Evolutionary conservation across 2,113 vertebrate genomes (phyloP).

Genomic region (Phrynosoma platyrhinos): DNA sequence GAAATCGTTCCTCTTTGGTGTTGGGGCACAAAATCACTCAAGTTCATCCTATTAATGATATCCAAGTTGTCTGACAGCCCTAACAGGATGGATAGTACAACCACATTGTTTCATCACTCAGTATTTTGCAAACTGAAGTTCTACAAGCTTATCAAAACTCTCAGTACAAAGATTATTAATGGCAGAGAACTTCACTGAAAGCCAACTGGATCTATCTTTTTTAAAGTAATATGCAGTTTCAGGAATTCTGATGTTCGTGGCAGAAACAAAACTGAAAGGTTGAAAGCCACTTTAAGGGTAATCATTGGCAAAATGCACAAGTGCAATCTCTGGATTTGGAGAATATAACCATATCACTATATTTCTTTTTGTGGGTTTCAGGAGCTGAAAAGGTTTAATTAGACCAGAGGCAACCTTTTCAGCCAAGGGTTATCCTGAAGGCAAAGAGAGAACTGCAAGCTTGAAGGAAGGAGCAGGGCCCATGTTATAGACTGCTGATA

Average conservation of each 20-base stretch:
- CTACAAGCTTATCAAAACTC: no score
- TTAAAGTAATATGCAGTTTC: no score
- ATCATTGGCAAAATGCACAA: no score
- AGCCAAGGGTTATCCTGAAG: not conserved
- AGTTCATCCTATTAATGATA: not conserved
- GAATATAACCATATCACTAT: no score
- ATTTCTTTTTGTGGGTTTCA: no score
- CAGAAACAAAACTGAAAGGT: no score
- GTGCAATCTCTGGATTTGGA: no score
- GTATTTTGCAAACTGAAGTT: not conserved
- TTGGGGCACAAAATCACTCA: not conserved
- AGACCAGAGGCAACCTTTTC: no score
- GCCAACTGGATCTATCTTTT: no score
- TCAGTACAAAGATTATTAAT: not conserved
- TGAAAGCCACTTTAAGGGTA: no score
- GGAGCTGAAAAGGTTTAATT: no score
- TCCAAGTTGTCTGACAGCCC: not conserved
- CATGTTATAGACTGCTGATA: not conserved
- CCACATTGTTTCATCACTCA: not conserved
- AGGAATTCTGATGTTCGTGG: no score
- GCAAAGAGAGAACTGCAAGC: not conserved
- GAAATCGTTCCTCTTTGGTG: not conserved
- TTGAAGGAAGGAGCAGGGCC: not conserved
- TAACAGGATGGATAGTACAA: not conserved
- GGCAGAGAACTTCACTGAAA: not conserved